A percentile compares a stretch with the other conserved stretches of the same genome.
Evolutionary conservation across 2,888 invertebrate genomes (phyloP).

Genomic region (Eilema depressum): DNA sequence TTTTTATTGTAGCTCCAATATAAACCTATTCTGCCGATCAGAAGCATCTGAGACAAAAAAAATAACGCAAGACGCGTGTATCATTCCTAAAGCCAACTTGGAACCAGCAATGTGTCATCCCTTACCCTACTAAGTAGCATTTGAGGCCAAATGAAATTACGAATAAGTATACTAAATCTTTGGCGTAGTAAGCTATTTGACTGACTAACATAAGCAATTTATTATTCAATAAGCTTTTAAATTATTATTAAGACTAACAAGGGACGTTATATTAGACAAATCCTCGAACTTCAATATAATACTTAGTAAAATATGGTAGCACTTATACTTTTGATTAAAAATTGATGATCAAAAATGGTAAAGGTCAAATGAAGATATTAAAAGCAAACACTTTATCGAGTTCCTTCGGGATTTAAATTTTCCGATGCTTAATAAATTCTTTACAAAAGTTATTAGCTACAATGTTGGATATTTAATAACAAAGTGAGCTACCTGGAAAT

Average conservation of each 20-base stretch:
- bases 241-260: background rate
- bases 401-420: conserved; percentile 23
- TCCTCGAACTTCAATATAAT: background rate
- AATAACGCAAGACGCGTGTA: no score
- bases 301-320: background rate
- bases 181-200: background rate
- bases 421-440: background rate
- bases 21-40: no score
- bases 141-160: background rate
- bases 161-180: background rate
- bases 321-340: conserved; percentile 30
- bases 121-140: no score
- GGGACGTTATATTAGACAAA: background rate
- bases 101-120: no score
- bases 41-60: no score
- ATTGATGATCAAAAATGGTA: conserved; percentile 27
- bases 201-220: background rate
- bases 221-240: background rate
- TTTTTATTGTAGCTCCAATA: no score
- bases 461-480: background rate
- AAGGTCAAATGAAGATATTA: conserved; percentile 38
- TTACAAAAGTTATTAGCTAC: background rate
- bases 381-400: conserved; percentile 37
- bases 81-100: no score
- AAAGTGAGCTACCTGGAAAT: background rate